These are phyloP conservation scores for Eupithecia dodoneata DNA, from an alignment of 2,888 invertebrate genomes.

Conservation along the genomic window DNA sequence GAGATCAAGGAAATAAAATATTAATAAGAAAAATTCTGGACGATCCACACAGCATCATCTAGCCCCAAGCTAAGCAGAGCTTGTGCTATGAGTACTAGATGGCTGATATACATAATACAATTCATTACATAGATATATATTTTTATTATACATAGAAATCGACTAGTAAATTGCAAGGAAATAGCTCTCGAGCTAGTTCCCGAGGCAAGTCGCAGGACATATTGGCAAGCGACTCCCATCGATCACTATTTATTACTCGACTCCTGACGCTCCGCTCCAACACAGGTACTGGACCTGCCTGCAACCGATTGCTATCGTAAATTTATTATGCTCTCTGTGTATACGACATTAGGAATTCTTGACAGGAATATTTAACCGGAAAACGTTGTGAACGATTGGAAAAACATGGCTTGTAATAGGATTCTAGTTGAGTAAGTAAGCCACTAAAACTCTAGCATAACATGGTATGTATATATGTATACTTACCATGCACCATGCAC, in stretches of 20 bases:
- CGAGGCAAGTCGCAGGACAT: slow-evolving; percentile 22
- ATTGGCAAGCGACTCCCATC: slow-evolving; percentile 34
- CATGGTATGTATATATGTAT: no score
- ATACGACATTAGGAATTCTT: slow-evolving; percentile 16
- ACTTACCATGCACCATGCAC: no score
- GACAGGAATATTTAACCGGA: neutral
- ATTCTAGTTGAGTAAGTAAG: neutral
- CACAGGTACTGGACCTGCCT: slow-evolving; percentile 30
- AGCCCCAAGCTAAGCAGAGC: neutral
- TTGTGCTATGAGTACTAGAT: no score
- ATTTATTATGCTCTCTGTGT: slow-evolving; percentile 30
- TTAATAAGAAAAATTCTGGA: no score
- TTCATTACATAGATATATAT: no score
- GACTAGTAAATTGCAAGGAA: neutral
- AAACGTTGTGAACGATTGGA: neutral
- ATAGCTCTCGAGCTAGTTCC: neutral
- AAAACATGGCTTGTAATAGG: neutral
- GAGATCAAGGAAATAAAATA: no score
- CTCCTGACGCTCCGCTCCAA: slow-evolving; percentile 27
- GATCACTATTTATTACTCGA: slow-evolving; percentile 59
- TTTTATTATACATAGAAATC: no score
- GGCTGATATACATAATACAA: no score
- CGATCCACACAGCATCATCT: no score
- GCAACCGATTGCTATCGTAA: slow-evolving; percentile 25
- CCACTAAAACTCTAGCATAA: neutral